Conservation (phyloP, 2,113 vertebrate species). For the Bos taurus region ARS-UCD2.0 NC_037356.1:19252501-19253000, state of each 20-base stretch:
- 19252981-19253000: too few relatives aligned
- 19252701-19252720: not conserved
- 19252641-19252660: not conserved
- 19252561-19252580: constrained; percentile 6
- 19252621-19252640: not conserved
- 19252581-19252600: not conserved
- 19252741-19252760: not conserved
- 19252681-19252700: not conserved
- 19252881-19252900: not conserved
- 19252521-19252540: not conserved
- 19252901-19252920: not conserved
- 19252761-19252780: not conserved
- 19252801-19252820: not conserved
- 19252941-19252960: not conserved
- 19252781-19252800: not conserved
- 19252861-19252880: not conserved
- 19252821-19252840: not conserved
- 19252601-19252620: not conserved
- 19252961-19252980: too few relatives aligned
- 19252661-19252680: not conserved
- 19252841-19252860: not conserved
- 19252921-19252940: constrained; percentile 1
- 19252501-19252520: constrained; percentile 27
- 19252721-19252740: not conserved
- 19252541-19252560: not conserved